Conservation (phyloP, 2,113 vertebrate genomes). For the Centropus bengalensis region DNA sequence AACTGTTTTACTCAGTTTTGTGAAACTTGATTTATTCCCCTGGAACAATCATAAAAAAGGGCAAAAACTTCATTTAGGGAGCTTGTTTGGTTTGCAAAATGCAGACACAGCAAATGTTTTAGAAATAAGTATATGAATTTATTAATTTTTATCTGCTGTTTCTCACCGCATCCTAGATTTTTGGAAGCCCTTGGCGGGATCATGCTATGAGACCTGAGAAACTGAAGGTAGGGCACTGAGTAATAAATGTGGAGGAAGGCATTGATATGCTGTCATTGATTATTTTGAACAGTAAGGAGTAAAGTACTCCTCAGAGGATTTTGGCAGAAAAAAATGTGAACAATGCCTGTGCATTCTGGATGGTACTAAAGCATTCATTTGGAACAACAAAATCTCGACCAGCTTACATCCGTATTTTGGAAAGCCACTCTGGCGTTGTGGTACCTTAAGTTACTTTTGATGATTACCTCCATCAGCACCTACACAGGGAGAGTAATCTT, state of each 20-base stretch:
- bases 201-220: background rate
- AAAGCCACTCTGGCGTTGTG: background rate
- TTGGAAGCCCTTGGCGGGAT: background rate
- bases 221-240: background rate
- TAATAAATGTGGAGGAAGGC: background rate
- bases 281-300: background rate
- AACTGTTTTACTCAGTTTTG: constrained; percentile 31
- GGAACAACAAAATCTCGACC: background rate
- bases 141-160: background rate
- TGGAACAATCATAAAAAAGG: background rate
- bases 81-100: background rate
- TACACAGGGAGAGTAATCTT: background rate
- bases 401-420: background rate
- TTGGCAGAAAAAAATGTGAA: background rate
- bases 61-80: background rate
- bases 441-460: background rate
- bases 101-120: background rate
- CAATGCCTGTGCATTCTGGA: background rate
- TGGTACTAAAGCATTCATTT: background rate
- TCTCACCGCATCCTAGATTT: background rate
- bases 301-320: background rate
- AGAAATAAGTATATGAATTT: background rate
- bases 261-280: background rate
- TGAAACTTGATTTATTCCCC: constrained; percentile 35
- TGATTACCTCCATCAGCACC: background rate